Evolutionary conservation across 2,888 invertebrate species (phyloP), one percentile per base, ranked within the genome.

Genomic region (Eupithecia tripunctaria): DNA sequence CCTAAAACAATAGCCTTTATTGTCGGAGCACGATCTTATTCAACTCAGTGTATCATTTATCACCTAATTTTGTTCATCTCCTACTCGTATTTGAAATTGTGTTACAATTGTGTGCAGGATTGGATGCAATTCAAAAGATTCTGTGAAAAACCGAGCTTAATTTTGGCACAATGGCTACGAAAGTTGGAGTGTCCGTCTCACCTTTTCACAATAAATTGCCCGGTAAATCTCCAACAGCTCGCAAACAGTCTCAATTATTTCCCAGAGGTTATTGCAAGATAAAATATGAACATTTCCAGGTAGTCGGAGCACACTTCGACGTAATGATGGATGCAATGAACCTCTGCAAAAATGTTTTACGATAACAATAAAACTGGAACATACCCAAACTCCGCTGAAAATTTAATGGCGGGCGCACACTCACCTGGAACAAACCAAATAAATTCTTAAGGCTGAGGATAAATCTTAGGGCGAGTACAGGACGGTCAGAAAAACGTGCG

Each of bases 341-440:
- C 73, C 69, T 76, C 69, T 71, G 43, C 65, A 41, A 67, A 32
- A 71, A 67, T 69, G 67, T 68, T 72, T 67, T 67, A 76, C 72
- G 70, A 74, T 74, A 72, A 74, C 72, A 74, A 71, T 74, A 72
- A 72, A 74, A 72, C 67, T 76, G 41, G 62, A 72, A 74, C 76
- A 74, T 76, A 76, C 76, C 76, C 72, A 21, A 74, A 76, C 74
- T 68, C 64, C 62, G 71, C 67, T 74, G 76, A 72, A 76, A 76
- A 74, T 72, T 70, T 76, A 76, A 76, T 74, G 74, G 68, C 67
- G 70, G 73, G 67, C 76, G 73, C 70, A 74, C 73, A 78, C 79
- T 77, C 71, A 79, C 79, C 79, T 79, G 77, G 64, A 79, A 79
- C 78, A 77, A 78, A 71, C 67, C 70, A 77, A 76, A 76, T 76